These are phyloP conservation scores for Scaptomyza montana DNA, from an alignment of 1,140 invertebrate species.

Conservation along the genomic window DNA sequence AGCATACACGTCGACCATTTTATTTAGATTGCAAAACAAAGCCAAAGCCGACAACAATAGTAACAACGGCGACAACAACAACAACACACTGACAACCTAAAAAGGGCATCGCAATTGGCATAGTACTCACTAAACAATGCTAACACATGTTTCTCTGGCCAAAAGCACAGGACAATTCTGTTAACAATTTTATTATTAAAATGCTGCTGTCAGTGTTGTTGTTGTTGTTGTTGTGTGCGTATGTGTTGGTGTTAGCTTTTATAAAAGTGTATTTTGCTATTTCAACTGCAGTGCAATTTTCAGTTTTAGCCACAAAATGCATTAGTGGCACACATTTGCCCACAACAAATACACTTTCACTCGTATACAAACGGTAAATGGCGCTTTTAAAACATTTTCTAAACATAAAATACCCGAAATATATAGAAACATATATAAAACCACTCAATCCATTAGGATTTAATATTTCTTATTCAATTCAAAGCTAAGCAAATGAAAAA, in stretches of 20 bases:
- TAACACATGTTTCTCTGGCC: constrained; percentile 75
- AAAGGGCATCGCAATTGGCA: constrained; percentile 52
- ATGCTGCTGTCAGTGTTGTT: constrained; percentile 51
- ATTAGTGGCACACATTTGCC: constrained; percentile 53
- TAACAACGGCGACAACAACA: constrained; percentile 26
- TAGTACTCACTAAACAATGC: constrained; percentile 60
- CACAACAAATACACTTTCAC: background rate
- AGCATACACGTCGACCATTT: constrained; percentile 73
- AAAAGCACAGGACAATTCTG: constrained; percentile 76
- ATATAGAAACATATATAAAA: constrained; percentile 28
- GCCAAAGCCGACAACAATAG: constrained; percentile 50
- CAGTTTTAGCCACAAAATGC: constrained; percentile 70
- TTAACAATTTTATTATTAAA: constrained; percentile 83
- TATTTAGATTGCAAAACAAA: constrained; percentile 77
- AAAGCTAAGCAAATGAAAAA: too few relatives aligned
- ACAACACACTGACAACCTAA: constrained; percentile 44
- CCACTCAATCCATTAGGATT: background rate
- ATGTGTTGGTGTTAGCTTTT: constrained; percentile 18
- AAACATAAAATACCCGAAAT: constrained; percentile 10
- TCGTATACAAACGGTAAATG: constrained; percentile 16
- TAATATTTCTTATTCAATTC: too few relatives aligned
- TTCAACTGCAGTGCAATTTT: constrained; percentile 29
- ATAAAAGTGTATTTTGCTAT: too few relatives aligned
- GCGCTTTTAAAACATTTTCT: constrained; percentile 26
- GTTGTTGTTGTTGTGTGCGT: too few relatives aligned